Conservation (phyloP, 2,797 vertebrate species). For the Danio aesculapii region DNA sequence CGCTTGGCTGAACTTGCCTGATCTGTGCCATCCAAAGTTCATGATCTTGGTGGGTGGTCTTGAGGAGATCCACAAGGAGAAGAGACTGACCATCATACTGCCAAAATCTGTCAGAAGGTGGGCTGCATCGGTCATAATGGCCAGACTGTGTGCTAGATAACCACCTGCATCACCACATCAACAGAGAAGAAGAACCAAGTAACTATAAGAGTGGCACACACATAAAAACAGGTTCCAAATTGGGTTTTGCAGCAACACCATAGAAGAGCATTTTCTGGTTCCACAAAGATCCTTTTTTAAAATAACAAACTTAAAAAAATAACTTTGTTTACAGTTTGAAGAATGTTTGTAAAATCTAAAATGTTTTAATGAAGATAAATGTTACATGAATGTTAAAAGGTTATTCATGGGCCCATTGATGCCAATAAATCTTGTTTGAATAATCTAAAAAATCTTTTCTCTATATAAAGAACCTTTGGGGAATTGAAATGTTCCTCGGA, state of each 20-base stretch:
- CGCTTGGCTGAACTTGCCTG: slow-evolving; percentile 77
- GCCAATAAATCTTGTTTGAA: no score
- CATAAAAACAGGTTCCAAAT: not conserved
- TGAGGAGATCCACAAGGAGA: slow-evolving; percentile 95
- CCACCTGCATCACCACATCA: slow-evolving; percentile 80
- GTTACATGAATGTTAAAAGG: no score
- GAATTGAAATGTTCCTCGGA: no score
- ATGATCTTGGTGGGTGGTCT: slow-evolving; percentile 89
- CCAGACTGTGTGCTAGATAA: slow-evolving; percentile 94
- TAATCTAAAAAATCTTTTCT: no score
- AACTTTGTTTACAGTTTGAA: no score
- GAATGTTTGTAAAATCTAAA: no score
- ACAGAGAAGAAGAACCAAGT: not conserved
- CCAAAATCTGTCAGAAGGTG: slow-evolving; percentile 95
- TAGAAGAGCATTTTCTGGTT: not conserved
- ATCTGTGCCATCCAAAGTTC: slow-evolving; percentile 96
- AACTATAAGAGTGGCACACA: not conserved
- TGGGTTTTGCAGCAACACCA: not conserved
- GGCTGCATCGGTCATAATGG: slow-evolving; percentile 96
- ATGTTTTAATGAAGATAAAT: no score
- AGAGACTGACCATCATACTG: slow-evolving; percentile 95
- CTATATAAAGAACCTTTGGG: no score
- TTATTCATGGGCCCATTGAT: no score
- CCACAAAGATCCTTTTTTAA: not conserved
- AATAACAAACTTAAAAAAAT: no score